These are phyloP conservation scores for Plotosus lineatus DNA, from an alignment of 2,113 vertebrate species.

Conservation along the genomic window DNA sequence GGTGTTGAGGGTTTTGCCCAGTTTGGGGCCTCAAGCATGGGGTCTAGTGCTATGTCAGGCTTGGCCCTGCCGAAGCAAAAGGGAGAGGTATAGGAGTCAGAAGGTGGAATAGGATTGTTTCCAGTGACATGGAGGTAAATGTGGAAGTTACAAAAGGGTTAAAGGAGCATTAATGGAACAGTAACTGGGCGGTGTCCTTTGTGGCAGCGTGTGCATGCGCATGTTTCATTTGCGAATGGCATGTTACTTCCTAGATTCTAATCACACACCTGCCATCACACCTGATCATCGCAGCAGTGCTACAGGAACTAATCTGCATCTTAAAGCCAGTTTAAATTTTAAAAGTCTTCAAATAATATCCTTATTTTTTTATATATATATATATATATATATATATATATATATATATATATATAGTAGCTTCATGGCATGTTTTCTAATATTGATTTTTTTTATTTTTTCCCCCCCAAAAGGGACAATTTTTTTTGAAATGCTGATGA, in stretches of 20 bases:
- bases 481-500: too few species aligned
- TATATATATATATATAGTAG: too few species aligned
- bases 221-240: neutral
- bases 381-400: too few species aligned
- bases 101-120: slow-evolving; percentile 18
- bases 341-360: neutral
- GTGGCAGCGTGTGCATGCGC: too few species aligned
- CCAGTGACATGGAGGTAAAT: slow-evolving; percentile 22
- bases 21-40: slow-evolving; percentile 58
- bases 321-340: neutral
- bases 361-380: too few species aligned
- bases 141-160: neutral
- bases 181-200: neutral
- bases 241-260: neutral
- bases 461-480: neutral
- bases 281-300: neutral
- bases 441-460: too few species aligned
- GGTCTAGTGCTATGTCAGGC: slow-evolving; percentile 56
- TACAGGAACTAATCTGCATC: neutral
- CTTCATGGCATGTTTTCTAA: too few species aligned
- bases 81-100: slow-evolving; percentile 63
- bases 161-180: neutral
- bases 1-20: slow-evolving; percentile 56
- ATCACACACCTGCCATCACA: neutral
- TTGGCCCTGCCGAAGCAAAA: slow-evolving; percentile 70